Conservation (phyloP, 2,888 invertebrate genomes). For the Imbricaverruca yamaguchii region DNA sequence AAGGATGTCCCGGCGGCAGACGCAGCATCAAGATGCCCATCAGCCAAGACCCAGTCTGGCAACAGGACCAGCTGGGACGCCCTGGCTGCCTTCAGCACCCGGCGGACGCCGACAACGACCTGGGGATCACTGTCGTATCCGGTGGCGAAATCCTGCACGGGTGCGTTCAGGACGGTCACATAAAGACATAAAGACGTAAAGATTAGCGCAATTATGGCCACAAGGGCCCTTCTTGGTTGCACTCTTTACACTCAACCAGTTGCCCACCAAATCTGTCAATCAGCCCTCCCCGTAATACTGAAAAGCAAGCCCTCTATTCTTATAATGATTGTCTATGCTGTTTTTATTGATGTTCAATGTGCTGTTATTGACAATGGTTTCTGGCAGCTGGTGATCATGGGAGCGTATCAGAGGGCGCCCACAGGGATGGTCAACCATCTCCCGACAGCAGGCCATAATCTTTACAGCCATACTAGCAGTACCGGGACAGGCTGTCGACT, state of each 20-base stretch:
- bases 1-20: conserved; percentile 23
- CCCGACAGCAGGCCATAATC: conserved; percentile 20
- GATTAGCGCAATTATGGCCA: no score
- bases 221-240: no score
- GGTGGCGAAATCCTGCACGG: neutral
- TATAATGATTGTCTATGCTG: no score
- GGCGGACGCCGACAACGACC: conserved; percentile 8
- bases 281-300: no score
- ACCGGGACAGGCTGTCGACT: conserved; percentile 14
- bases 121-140: conserved; percentile 9
- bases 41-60: conserved; percentile 18
- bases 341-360: no score
- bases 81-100: conserved; percentile 23
- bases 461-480: conserved; percentile 23
- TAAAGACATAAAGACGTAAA: no score
- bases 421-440: conserved; percentile 19
- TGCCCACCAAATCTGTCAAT: no score
- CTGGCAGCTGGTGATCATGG: no score
- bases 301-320: no score
- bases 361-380: no score
- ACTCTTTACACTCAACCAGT: no score
- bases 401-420: conserved; percentile 22
- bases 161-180: conserved; percentile 5
- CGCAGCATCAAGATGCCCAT: conserved; percentile 10
- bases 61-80: neutral